phyloP scores from a whole-genome alignment of 2,888 invertebrate genomes.

The Athalia rosae region DNA sequence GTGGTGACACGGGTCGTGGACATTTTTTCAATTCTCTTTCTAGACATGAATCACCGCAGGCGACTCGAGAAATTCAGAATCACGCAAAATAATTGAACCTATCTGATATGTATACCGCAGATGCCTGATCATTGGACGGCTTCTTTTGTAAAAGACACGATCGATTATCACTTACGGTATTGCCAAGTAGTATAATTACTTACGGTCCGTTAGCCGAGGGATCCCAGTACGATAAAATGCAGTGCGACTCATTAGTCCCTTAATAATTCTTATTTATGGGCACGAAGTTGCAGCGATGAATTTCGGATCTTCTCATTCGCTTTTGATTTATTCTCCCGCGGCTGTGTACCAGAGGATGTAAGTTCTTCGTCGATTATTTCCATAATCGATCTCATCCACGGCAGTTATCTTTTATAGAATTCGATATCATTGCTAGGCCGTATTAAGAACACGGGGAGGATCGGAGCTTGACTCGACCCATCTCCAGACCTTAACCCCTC shows the following conservation, averaged over 20 bases:
- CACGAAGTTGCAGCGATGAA: not conserved
- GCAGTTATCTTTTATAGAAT: too few species aligned
- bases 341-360: not conserved
- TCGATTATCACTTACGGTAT: constrained; percentile 25
- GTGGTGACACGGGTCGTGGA: too few species aligned
- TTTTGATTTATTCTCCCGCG: not conserved
- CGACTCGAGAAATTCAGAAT: too few species aligned
- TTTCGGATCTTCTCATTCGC: not conserved
- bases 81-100: too few species aligned
- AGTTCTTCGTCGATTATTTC: not conserved
- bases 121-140: not conserved
- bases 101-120: not conserved
- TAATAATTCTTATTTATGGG: not conserved
- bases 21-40: too few species aligned
- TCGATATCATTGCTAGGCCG: too few species aligned
- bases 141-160: not conserved
- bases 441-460: too few species aligned
- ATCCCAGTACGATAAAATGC: constrained; percentile 24
- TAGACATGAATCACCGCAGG: too few species aligned
- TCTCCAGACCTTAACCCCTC: too few species aligned
- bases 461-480: too few species aligned
- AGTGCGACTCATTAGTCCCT: constrained; percentile 19
- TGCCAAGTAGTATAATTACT: constrained; percentile 14
- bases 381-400: not conserved
- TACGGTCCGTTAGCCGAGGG: constrained; percentile 15